Base-by-base conservation (phyloP, 2,888 invertebrate species). In the Operophtera brumata region DNA sequence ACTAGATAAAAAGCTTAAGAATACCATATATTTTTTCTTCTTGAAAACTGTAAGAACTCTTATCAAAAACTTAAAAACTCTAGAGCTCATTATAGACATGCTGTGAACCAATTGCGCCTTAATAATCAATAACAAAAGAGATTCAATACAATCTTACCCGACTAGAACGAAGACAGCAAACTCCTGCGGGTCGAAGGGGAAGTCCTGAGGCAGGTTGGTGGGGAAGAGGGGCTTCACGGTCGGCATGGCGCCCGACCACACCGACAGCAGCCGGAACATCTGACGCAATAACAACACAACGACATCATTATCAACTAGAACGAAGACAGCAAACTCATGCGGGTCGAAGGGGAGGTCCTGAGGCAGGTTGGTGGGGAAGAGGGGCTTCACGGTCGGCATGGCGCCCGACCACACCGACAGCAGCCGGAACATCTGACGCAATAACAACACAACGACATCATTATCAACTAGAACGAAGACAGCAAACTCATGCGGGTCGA, bases 301-400 rank as follows among this genome's bases (percentile, higher is more conserved):
- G n/a, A n/a, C n/a, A n/a, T n/a, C n/a, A n/a, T n/a, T n/a, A 99
- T 0, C 99, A 57, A 99, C 95, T 13, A 98, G 78, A 0, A 97
- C 96, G 81, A 98, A 99, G 2, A 97, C 96, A 47, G 99, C 94
- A 13, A 99, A 91, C 88, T 99, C 99, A 81, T 98, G 96, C 0
- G 98, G 97, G 90, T 99, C 98, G 87, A 98, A 99, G 2, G 99
- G 98, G 80, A 98, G 97, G 75, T 98, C 98, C 88, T 96, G 96
- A 5, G 96, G 95, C 73, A 98, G 94, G 81, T 94, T 95, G 6
- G 99, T 99, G 35, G 94, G 93, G 87, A 98, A 99, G 74, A 99
- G 93, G 0, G 99, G 98, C 48, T 97, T 97, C 26, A 99, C 95
- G 0, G 99, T 99, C 64, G 97, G 98, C 91, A 94, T 95, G 62